Base-by-base conservation (phyloP, 2,797 vertebrate species). In the Coranthus polyacanthus region DNA sequence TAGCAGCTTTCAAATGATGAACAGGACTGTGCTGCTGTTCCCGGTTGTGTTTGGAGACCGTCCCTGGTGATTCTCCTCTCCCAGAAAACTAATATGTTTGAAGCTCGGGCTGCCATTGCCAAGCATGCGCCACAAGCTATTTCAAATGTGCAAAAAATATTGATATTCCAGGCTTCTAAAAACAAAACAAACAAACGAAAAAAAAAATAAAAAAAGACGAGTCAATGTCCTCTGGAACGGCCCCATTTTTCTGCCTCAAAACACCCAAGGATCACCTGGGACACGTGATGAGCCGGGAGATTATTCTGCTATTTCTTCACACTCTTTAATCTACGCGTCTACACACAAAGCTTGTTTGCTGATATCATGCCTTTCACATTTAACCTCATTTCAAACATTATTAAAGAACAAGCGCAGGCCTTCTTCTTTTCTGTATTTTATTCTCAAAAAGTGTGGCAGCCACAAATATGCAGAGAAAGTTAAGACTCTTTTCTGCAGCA, bases 61-160 rank as follows among this genome's bases (percentile, higher is more conserved):
- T 92, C 92, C 89, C 90, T 78, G 81, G 87, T 87, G 83, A 79
- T 79, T 88, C 83, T 72, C 49, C 69, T 88, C 88, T 87, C 77
- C 81, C 72, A 79, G 84, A 78, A 90, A 86, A 90, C 89, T 93
- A 93, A 94, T 93, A 89, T 92, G 89, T 94, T 92, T 92, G 91
- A 93, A 91, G 92, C 88, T 69, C 66, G 54, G 84, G 82, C 88
- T 91, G 90, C 90, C 89, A 91, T 84, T 76, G 68, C 89, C 88
- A 91, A 88, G 85, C 78, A 82, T 82, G 79, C 60, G 88, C 91
- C 92, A 93, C 83, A 29, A 94, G 91, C 91, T 81, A 89, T 93
- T 93, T 90, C 88, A 90, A 89, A 90, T 88, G 84, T 85, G 87
- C 67, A 78, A 83, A 83, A 79, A 62, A 84, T 93, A 92, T 92